phyloP scores from a whole-genome alignment of 1,140 invertebrate species.

The Acromyrmex charruanus region DNA sequence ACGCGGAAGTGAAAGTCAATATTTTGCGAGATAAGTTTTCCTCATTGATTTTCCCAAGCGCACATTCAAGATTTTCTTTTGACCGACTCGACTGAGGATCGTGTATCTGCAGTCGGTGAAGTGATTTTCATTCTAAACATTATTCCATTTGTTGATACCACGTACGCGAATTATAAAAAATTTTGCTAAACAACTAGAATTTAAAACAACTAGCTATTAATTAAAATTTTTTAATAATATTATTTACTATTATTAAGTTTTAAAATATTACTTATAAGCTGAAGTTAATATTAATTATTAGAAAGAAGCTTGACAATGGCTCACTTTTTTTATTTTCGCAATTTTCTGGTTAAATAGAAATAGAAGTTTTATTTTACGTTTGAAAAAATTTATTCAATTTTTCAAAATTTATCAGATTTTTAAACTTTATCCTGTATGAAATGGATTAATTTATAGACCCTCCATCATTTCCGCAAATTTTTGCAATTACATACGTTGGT shows the following conservation, averaged over 20 bases:
- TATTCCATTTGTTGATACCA: constrained; percentile 16
- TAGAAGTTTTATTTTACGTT: too few species aligned
- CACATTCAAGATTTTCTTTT: constrained; percentile 31
- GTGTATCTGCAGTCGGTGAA: constrained; percentile 53
- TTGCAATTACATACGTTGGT: too few species aligned
- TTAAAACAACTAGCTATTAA: not conserved
- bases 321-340: too few species aligned
- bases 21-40: constrained; percentile 77
- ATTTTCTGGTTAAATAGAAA: too few species aligned
- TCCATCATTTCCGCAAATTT: too few species aligned
- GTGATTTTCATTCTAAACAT: not conserved
- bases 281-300: not conserved
- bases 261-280: not conserved
- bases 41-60: constrained; percentile 53
- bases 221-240: too few species aligned
- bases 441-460: too few species aligned
- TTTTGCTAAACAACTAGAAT: too few species aligned
- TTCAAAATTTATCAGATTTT: too few species aligned
- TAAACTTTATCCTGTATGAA: too few species aligned
- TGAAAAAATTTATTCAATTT: too few species aligned
- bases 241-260: not conserved
- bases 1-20: constrained; percentile 81
- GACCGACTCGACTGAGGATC: not conserved
- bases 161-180: not conserved
- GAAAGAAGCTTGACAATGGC: too few species aligned